A percentile compares a stretch with the other conserved stretches of the same genome.
Evolutionary conservation across 2,797 vertebrate species (phyloP).

Genomic region (Liasis olivaceus): DNA sequence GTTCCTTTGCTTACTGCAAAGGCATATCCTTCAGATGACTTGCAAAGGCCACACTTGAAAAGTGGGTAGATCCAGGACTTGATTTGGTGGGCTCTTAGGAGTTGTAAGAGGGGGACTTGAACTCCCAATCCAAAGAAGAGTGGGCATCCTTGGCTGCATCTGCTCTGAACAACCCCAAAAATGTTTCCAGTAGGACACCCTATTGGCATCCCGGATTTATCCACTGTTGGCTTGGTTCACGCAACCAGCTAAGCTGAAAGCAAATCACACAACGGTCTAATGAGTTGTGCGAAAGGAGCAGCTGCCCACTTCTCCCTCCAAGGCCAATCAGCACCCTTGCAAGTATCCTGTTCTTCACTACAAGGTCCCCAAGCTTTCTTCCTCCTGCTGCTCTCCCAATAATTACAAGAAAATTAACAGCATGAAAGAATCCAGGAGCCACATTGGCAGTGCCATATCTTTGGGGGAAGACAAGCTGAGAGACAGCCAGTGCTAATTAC

Average conservation of each 20-base stretch:
- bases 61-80: background rate
- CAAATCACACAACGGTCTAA: background rate
- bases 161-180: background rate
- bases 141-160: background rate
- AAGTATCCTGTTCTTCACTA: background rate
- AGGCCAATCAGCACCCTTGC: background rate
- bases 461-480: background rate
- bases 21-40: background rate
- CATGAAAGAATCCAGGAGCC: rapidly evolving
- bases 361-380: background rate
- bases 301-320: background rate
- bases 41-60: background rate
- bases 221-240: background rate
- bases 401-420: background rate
- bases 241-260: background rate
- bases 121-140: background rate
- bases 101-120: background rate
- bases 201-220: background rate
- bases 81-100: background rate
- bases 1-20: background rate
- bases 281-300: background rate
- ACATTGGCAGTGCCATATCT: rapidly evolving
- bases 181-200: background rate
- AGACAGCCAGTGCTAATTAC: background rate
- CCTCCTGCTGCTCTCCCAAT: background rate